phyloP scores from a whole-genome alignment of 2,113 vertebrate species.

The Mixornis gularis region DNA sequence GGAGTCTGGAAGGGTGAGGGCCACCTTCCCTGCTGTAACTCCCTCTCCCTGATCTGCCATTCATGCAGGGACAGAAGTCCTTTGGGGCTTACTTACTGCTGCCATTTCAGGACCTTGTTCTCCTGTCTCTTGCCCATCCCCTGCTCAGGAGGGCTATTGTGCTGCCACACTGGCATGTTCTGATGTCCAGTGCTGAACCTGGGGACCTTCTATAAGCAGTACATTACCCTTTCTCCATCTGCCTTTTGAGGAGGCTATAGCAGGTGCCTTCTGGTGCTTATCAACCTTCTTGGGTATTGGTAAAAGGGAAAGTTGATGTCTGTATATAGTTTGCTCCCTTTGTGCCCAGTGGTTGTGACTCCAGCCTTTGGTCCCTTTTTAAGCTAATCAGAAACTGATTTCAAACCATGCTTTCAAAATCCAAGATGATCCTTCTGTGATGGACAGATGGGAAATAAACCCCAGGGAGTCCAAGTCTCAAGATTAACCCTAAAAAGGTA shows the following conservation, averaged over 20 bases:
- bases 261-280: neutral
- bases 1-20: neutral
- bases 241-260: neutral
- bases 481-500: neutral
- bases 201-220: neutral
- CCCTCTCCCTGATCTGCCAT: neutral
- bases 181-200: neutral
- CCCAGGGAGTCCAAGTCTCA: neutral
- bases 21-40: neutral
- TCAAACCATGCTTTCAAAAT: neutral
- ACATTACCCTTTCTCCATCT: neutral
- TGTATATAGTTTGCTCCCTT: neutral
- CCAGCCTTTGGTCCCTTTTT: neutral
- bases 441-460: neutral
- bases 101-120: neutral
- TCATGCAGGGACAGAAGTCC: neutral
- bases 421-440: neutral
- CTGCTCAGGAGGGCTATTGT: fast-evolving
- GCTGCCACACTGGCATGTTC: neutral
- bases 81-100: neutral
- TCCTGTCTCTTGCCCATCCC: neutral
- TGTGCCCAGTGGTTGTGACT: neutral
- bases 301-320: neutral
- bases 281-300: neutral
- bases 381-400: neutral